Evolutionary conservation across 2,888 invertebrate genomes (phyloP), one percentile per base, ranked within the genome.

Genomic region (Apodemia zela): DNA sequence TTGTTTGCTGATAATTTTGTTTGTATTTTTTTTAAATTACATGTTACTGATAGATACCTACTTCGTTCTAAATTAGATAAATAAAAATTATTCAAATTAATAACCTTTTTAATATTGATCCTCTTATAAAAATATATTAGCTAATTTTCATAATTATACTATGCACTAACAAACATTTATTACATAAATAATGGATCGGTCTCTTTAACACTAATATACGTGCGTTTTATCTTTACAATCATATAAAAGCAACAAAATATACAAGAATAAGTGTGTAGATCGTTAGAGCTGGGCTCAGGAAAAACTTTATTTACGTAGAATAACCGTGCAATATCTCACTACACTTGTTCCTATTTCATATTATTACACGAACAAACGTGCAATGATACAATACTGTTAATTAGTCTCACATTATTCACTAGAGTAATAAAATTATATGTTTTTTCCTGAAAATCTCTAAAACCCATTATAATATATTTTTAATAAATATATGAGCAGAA

Each of bases 391-490:
- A 5, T 45, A 45, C 45, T 15, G 13, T 45, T 15, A 25, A 2
- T 3, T 1, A 15, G 8, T 45, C 15, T 45, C n/a, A n/a, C 15
- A 45, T 45, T 45, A 45, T 15, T 15, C 45, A 2, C 45, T 45
- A 45, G 45, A n/a, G n/a, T 45, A 45, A 45, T 45, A 45, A 45
- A 45, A n/a, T n/a, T 45, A 45, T 45, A 45, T 45, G n/a, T n/a
- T n/a, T n/a, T 33, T 6, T 33, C 33, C 6, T 33, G 8, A 33
- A 33, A 33, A 33, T 33, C 33, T 7, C 7, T 8, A 33, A 33
- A 33, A 33, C 33, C 7, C 5, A 33, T 33, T 1, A 33, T 33
- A 33, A 8, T 0, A 33, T 33, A 33, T 33, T 33, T 33, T 33
- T 8, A 33, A 33, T 33, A 33, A 33, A 33, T 33, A 33, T 33